Conservation (phyloP, 2,113 vertebrate genomes). For the Eurystomus gularis region DNA sequence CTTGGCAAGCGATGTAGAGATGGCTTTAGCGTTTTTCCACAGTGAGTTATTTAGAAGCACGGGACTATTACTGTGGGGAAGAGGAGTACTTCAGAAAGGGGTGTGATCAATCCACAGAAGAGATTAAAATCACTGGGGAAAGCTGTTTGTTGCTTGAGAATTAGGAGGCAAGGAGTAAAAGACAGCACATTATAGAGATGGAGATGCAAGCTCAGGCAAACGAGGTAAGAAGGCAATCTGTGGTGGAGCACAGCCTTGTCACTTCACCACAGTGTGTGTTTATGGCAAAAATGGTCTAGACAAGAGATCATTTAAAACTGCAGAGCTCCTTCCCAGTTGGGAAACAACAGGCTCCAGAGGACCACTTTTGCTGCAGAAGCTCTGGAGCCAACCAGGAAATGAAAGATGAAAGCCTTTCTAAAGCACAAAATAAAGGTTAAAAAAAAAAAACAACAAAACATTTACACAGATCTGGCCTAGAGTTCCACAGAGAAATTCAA, state of each 20-base stretch:
- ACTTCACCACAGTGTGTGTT: background rate
- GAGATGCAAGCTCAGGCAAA: background rate
- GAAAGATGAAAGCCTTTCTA: conserved; percentile 38
- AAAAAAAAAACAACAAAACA: background rate
- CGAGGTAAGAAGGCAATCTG: background rate
- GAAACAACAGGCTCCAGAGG: background rate
- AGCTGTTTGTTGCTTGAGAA: background rate
- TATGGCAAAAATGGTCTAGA: background rate
- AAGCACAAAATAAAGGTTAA: conserved; percentile 27
- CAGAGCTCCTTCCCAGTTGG: background rate
- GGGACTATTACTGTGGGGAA: background rate
- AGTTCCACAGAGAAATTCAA: conserved; percentile 20
- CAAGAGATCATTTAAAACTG: background rate
- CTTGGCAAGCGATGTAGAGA: background rate
- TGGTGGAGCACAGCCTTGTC: background rate
- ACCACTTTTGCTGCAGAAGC: background rate
- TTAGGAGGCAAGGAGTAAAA: background rate
- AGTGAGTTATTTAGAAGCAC: background rate
- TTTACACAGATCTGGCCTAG: background rate
- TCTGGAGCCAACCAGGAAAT: conserved; percentile 31
- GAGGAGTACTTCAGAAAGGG: background rate
- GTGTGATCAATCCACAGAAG: background rate
- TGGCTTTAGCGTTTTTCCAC: background rate
- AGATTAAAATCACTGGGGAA: background rate
- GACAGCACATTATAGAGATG: background rate